Conservation (phyloP, 2,797 vertebrate genomes). For the Sarcophilus harrisii region DNA sequence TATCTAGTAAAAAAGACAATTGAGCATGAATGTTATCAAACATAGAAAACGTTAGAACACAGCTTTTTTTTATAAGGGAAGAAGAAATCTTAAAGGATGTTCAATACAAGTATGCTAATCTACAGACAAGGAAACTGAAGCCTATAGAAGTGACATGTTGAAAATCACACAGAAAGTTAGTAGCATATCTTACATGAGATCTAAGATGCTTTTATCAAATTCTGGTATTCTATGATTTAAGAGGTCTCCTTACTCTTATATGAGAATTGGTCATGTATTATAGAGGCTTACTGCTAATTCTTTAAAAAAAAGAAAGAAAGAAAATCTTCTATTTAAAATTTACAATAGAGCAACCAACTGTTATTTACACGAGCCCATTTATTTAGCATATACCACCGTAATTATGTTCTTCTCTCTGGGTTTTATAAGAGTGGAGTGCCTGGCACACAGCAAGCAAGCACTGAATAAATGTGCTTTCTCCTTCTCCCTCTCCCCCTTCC, state of each 20-base stretch:
- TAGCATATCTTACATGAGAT: not conserved
- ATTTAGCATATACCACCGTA: not conserved
- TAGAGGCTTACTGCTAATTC: not conserved
- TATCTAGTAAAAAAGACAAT: not conserved
- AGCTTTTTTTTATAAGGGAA: not conserved
- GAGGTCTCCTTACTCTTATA: not conserved
- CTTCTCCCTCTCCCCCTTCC: not conserved
- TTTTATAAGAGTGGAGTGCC: not conserved
- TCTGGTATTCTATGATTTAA: not conserved
- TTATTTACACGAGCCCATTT: not conserved
- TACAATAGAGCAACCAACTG: not conserved
- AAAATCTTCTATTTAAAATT: conserved; percentile 5
- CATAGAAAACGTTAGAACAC: not conserved
- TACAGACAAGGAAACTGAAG: not conserved
- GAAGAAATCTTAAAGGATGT: not conserved
- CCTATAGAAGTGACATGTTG: not conserved
- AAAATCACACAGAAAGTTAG: not conserved
- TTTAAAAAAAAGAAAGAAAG: not conserved
- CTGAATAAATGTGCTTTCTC: not conserved
- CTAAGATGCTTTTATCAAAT: not conserved
- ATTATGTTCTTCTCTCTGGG: not conserved
- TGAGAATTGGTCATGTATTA: not conserved
- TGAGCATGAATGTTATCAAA: not conserved
- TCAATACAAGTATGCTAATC: not conserved
- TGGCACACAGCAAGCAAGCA: not conserved